Evolutionary conservation across 2,113 vertebrate species (phyloP).

Genomic region (Leiothrix lutea): DNA sequence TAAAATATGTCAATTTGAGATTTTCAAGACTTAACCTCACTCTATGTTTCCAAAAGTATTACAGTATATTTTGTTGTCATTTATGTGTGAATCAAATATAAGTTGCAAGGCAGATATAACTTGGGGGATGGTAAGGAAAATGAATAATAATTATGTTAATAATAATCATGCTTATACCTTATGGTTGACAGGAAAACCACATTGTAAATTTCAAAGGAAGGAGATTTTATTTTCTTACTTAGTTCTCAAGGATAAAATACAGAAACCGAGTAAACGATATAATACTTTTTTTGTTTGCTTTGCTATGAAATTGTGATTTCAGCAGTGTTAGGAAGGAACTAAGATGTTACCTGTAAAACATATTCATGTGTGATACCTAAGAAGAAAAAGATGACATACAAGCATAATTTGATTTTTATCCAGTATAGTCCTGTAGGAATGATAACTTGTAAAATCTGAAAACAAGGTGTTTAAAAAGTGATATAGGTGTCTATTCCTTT

Average conservation of each 20-base stretch:
- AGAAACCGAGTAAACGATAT: neutral
- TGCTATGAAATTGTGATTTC: neutral
- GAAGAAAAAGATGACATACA: neutral
- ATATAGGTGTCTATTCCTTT: neutral
- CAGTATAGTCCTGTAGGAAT: neutral
- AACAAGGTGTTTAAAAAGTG: neutral
- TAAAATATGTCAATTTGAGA: neutral
- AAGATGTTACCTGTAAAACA: neutral
- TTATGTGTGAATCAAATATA: neutral
- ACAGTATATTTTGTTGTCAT: neutral
- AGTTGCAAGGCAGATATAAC: neutral
- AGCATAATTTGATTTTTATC: neutral
- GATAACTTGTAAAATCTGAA: neutral
- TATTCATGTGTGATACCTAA: fast-evolving
- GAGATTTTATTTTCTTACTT: neutral
- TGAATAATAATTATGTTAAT: neutral
- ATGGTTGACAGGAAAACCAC: neutral
- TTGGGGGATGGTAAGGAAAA: neutral
- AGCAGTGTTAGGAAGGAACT: neutral
- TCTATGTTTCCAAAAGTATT: neutral
- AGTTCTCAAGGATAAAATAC: neutral
- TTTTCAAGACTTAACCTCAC: neutral
- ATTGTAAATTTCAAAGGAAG: neutral
- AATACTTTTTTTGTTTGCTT: neutral
- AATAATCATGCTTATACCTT: neutral